Percentiles rank a stretch among this genome's conserved stretches.
phyloP scores from a whole-genome alignment of 1,140 invertebrate genomes.

The Adoxophyes honmai region DNA sequence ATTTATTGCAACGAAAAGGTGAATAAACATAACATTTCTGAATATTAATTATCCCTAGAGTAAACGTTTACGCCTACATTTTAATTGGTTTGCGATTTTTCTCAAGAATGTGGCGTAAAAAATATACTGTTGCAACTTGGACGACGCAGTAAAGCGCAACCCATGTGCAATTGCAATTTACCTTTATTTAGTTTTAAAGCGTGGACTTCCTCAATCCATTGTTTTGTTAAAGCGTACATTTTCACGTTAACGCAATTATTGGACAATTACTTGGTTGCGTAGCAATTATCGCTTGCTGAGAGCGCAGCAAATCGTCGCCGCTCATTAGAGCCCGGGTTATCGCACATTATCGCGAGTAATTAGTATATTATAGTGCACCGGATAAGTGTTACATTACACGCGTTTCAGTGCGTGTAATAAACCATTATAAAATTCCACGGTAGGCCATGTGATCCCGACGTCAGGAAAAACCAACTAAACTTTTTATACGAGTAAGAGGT shows the following conservation, averaged over 20 bases:
- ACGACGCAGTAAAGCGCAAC: background rate
- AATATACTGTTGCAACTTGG: background rate
- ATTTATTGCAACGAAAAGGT: too few relatives aligned
- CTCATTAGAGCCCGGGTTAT: constrained; percentile 53
- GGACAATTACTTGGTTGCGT: constrained; percentile 65
- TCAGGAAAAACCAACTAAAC: background rate
- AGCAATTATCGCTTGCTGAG: constrained; percentile 42
- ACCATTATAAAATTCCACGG: background rate
- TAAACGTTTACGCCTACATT: too few relatives aligned
- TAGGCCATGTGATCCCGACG: too few relatives aligned
- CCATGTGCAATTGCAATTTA: constrained; percentile 17
- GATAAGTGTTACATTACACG: constrained; percentile 14
- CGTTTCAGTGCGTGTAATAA: constrained; percentile 9
- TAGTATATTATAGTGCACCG: constrained; percentile 23
- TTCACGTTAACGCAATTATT: constrained; percentile 73
- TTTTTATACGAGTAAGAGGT: too few relatives aligned
- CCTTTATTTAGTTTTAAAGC: constrained; percentile 18
- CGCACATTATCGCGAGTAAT: constrained; percentile 56
- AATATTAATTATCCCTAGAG: too few relatives aligned
- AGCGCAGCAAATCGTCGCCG: constrained; percentile 48
- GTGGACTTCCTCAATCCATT: constrained; percentile 53
- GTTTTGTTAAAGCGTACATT: constrained; percentile 68
- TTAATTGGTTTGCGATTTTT: too few relatives aligned
- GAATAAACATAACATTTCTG: too few relatives aligned
- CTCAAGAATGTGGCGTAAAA: too few relatives aligned